phyloP scores from a whole-genome alignment of 2,113 vertebrate genomes.

The Pluvialis apricaria region DNA sequence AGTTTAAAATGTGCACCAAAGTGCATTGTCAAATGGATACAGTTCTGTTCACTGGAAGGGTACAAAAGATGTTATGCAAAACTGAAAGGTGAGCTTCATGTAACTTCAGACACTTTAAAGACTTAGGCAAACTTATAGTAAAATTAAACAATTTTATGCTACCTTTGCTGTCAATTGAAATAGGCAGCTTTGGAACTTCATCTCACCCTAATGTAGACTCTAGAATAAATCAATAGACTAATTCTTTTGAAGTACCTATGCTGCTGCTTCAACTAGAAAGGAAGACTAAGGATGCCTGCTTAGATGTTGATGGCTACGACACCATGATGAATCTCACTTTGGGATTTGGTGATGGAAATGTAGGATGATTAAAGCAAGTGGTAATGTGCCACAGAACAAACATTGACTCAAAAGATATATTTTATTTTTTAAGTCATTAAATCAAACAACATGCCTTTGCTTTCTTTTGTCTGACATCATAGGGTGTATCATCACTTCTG shows the following conservation, averaged over 20 bases:
- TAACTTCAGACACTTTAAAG: background rate
- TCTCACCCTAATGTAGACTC: background rate
- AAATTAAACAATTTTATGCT: background rate
- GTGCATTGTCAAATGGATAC: background rate
- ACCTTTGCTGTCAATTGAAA: background rate
- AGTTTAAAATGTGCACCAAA: background rate
- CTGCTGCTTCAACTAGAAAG: background rate
- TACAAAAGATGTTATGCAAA: background rate
- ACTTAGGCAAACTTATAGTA: background rate
- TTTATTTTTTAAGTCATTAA: background rate
- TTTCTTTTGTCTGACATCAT: background rate
- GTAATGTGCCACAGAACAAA: background rate
- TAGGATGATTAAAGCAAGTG: background rate
- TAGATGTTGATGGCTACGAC: background rate
- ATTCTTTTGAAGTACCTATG: background rate
- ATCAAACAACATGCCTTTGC: background rate
- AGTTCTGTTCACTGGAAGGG: background rate
- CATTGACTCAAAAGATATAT: background rate
- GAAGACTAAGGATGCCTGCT: background rate
- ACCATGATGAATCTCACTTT: background rate
- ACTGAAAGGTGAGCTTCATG: background rate
- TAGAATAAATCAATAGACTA: background rate
- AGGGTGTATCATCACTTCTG: rapidly evolving
- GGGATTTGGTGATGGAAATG: background rate
- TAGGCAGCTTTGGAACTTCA: background rate